Evolutionary conservation across 2,888 invertebrate genomes (phyloP), one percentile per base, ranked within the genome.

Genomic region (Conchocele bisecta): DNA sequence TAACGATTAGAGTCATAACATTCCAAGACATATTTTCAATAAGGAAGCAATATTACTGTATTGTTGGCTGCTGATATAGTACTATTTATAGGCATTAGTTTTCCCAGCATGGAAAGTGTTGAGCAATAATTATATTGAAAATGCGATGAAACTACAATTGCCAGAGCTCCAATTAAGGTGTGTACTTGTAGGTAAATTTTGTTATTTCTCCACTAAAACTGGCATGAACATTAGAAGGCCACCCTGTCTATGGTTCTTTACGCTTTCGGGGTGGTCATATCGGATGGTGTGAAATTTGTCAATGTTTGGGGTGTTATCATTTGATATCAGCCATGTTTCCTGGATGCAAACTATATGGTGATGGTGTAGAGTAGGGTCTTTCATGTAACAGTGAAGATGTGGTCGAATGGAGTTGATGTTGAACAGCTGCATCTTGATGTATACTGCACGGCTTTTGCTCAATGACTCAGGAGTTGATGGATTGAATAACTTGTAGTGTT

Each of bases 281-380:
- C 60, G 9, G 26, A 60, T 48, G 39, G 24, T 24, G 11, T 37
- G 26, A 33, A 35, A 35, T 24, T 60, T n/a, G 22, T 48, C 37
- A 22, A 60, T 24, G 35, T 60, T 50, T 26, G 60, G 60, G 24
- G 37, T 35, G 7, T 33, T 24, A 50, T 60, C 60, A 2, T 33
- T 17, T 42, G 20, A 33, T 29, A 17, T 60, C 15, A 67, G 53
- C 67, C 67, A 67, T 22, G 67, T 59, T 17, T 67, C 67, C 24
- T 42, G 44, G 42, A 67, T 17, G 29, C 67, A 67, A 22, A 60
- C 44, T 17, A 67, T 31, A 46, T 67, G 59, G 11, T 37, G 37
- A 22, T 20, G 24, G n/a, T 26, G 48, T n/a, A 48, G 22, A 26
- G 4, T 26, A 33, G 33, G 48, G 28, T 60, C 60, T 50, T 31